Percentiles rank a stretch among this genome's conserved stretches.
These are phyloP conservation scores for Cydia splendana DNA, from an alignment of 1,140 invertebrate genomes.

Conservation along the genomic window DNA sequence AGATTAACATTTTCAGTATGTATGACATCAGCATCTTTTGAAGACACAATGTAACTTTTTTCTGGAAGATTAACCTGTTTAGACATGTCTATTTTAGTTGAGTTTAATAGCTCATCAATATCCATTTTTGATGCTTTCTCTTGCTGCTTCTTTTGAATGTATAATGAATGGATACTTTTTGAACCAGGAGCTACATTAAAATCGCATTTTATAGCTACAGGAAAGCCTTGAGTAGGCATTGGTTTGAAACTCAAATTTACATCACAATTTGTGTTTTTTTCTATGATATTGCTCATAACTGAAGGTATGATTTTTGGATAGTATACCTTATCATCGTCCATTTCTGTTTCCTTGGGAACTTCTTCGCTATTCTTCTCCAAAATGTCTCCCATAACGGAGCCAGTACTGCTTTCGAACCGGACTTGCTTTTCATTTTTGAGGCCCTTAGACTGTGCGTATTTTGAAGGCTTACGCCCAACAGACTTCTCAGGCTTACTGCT, in stretches of 20 bases:
- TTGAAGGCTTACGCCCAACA: conserved; percentile 60
- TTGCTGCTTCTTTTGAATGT: conserved; percentile 45
- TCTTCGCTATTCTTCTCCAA: conserved; percentile 63
- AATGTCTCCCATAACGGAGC: conserved; percentile 54
- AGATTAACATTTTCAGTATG: conserved; percentile 87
- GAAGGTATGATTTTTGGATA: conserved; percentile 73
- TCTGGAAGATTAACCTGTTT: conserved; percentile 53
- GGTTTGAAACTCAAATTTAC: conserved; percentile 44
- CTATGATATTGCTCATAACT: conserved; percentile 82
- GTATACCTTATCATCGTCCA: conserved; percentile 75
- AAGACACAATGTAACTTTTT: conserved; percentile 80
- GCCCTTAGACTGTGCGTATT: conserved; percentile 70
- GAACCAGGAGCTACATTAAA: conserved; percentile 38
- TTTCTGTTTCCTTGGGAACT: conserved; percentile 46
- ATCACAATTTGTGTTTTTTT: conserved; percentile 75
- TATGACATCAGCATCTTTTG: conserved; percentile 82
- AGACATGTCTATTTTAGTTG: conserved; percentile 39
- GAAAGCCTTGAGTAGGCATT: conserved; percentile 62
- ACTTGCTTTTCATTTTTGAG: conserved; percentile 56
- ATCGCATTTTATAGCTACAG: conserved; percentile 53
- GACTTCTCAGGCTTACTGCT: conserved; percentile 37
- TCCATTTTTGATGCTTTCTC: conserved; percentile 54
- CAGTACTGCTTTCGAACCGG: conserved; percentile 43
- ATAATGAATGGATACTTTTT: conserved; percentile 59
- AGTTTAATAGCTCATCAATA: conserved; percentile 61